Percentiles rank a stretch among this genome's conserved stretches.
phyloP scores from a whole-genome alignment of 2,797 vertebrate genomes.

The Limosa lapponica region DNA sequence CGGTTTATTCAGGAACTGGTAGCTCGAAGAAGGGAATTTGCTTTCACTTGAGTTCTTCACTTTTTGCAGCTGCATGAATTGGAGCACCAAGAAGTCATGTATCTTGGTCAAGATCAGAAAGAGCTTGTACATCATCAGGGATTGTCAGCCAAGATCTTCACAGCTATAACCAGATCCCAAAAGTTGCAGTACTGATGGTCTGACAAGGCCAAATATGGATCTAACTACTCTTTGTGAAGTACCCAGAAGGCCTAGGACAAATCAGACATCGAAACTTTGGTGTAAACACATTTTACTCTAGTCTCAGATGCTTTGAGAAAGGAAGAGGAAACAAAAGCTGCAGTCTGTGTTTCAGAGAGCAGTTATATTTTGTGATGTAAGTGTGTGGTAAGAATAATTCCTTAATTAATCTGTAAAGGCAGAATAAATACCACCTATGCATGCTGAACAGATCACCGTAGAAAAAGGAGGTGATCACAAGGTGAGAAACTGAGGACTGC shows the following conservation, averaged over 20 bases:
- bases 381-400: not conserved
- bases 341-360: not conserved
- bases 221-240: not conserved
- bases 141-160: not conserved
- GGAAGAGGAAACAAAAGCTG: not conserved
- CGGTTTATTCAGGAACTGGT: not conserved
- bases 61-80: not conserved
- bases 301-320: not conserved
- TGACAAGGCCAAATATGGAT: not conserved
- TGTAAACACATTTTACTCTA: not conserved
- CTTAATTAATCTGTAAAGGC: not conserved
- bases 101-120: not conserved
- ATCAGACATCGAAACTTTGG: not conserved
- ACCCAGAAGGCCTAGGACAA: not conserved
- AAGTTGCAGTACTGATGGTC: not conserved
- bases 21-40: not conserved
- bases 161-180: not conserved
- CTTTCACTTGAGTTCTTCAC: not conserved
- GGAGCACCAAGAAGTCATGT: not conserved
- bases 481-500: not conserved
- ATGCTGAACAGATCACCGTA: not conserved
- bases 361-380: not conserved
- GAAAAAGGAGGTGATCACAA: not conserved
- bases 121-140: not conserved
- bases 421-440: not conserved